Evolutionary conservation across 2,888 invertebrate species (phyloP).

Genomic region (Dromius quadrimaculatus): DNA sequence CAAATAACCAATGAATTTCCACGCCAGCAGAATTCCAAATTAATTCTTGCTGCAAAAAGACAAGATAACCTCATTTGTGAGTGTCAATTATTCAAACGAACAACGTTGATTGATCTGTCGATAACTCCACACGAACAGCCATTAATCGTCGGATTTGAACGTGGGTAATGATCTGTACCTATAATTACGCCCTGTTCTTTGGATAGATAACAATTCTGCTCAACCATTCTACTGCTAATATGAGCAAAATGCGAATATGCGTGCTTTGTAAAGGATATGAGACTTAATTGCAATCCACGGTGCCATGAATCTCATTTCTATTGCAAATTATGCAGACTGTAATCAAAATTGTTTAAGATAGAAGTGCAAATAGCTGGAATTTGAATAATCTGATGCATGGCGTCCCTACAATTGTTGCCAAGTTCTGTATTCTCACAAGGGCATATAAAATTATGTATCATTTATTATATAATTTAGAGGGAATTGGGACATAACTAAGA

Average conservation of each 20-base stretch:
- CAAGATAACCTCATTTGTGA: slow-evolving; percentile 49
- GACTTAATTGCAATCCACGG: neutral
- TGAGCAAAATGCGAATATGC: slow-evolving; percentile 8
- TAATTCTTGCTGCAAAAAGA: slow-evolving; percentile 50
- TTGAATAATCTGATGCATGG: too few species aligned
- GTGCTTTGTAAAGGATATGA: slow-evolving; percentile 3
- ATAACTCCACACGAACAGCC: too few species aligned
- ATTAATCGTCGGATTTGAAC: too few species aligned
- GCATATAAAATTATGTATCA: too few species aligned
- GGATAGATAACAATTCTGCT: neutral
- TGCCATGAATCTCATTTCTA: slow-evolving; percentile 24
- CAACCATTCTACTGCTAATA: neutral
- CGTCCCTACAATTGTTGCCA: too few species aligned
- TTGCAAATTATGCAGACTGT: neutral
- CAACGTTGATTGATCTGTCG: slow-evolving; percentile 47
- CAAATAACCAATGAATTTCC: slow-evolving; percentile 50
- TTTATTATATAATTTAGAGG: too few species aligned
- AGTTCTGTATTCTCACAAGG: too few species aligned
- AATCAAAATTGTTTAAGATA: too few species aligned
- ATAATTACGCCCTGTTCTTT: too few species aligned
- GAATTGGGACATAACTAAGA: too few species aligned
- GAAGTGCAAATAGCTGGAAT: too few species aligned
- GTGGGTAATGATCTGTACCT: too few species aligned
- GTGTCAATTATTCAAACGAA: slow-evolving; percentile 49
- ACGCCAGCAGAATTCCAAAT: slow-evolving; percentile 44